phyloP scores from a whole-genome alignment of 2,113 vertebrate genomes.

The Catharus minimus region DNA sequence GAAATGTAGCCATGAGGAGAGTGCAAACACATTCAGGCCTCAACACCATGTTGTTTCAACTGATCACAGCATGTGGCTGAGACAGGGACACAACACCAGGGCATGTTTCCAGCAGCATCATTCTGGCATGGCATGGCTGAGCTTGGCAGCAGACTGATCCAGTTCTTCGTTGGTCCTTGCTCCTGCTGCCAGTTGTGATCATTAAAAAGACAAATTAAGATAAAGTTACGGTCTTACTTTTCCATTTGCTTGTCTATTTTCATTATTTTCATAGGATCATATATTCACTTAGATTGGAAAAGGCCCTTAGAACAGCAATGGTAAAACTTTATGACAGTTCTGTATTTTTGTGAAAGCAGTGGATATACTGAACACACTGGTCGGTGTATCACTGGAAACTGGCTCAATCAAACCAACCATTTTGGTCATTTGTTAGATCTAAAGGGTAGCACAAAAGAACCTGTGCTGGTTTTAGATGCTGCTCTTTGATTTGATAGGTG shows the following conservation, averaged over 20 bases:
- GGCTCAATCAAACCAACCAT: background rate
- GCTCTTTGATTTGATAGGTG: background rate
- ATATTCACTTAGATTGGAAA: background rate
- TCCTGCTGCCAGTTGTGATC: background rate
- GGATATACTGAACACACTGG: background rate
- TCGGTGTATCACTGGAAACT: background rate
- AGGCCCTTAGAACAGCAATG: rapidly evolving
- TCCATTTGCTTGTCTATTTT: background rate
- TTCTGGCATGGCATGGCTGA: rapidly evolving
- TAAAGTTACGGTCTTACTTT: background rate
- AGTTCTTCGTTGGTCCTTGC: background rate
- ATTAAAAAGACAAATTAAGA: background rate
- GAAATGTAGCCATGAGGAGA: background rate
- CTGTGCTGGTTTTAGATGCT: background rate
- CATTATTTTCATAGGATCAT: background rate
- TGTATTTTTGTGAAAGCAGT: background rate
- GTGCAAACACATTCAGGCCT: background rate
- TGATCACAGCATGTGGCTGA: rapidly evolving
- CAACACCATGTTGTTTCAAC: rapidly evolving
- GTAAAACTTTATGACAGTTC: background rate
- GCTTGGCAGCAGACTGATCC: background rate
- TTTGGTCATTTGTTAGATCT: background rate
- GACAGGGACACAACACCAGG: background rate
- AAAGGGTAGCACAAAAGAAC: background rate
- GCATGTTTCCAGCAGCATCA: background rate